Percentiles rank a stretch among this genome's conserved stretches.
These are phyloP conservation scores for Phalacrocorax aristotelis DNA, from an alignment of 2,113 vertebrate genomes.

Conservation along the genomic window DNA sequence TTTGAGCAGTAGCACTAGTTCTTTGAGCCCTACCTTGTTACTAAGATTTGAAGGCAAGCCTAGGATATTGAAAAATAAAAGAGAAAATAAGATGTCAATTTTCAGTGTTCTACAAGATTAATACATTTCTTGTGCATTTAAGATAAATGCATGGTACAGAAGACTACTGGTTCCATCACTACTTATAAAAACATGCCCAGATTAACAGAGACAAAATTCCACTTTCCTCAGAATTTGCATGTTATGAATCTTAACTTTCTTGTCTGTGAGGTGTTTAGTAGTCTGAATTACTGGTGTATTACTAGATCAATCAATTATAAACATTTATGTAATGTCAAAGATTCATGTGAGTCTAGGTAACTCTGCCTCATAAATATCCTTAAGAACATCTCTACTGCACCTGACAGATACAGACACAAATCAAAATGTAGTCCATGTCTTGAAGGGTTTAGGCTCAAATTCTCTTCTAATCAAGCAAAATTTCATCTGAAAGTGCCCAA, in stretches of 20 bases:
- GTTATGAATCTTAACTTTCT: not conserved
- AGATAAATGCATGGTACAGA: not conserved
- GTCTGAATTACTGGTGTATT: not conserved
- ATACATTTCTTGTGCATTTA: not conserved
- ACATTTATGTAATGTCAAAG: not conserved
- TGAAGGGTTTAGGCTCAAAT: not conserved
- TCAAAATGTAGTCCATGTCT: not conserved
- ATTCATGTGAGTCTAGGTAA: not conserved
- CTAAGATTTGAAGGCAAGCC: not conserved
- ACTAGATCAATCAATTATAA: not conserved
- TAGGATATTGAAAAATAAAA: not conserved
- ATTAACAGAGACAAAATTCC: not conserved
- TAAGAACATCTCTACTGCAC: not conserved
- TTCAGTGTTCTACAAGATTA: not conserved
- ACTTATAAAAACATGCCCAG: not conserved
- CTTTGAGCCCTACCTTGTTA: not conserved
- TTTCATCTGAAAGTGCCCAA: not conserved
- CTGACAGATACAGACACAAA: not conserved
- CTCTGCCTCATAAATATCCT: not conserved
- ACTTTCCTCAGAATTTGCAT: not conserved
- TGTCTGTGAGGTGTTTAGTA: not conserved
- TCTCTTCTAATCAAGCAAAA: not conserved
- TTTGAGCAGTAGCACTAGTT: not conserved
- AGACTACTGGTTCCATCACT: not conserved
- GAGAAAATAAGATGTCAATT: not conserved